Percentiles rank a stretch among this genome's conserved stretches.
phyloP scores from a whole-genome alignment of 2,113 vertebrate species.

The Chloebia gouldiae region DNA sequence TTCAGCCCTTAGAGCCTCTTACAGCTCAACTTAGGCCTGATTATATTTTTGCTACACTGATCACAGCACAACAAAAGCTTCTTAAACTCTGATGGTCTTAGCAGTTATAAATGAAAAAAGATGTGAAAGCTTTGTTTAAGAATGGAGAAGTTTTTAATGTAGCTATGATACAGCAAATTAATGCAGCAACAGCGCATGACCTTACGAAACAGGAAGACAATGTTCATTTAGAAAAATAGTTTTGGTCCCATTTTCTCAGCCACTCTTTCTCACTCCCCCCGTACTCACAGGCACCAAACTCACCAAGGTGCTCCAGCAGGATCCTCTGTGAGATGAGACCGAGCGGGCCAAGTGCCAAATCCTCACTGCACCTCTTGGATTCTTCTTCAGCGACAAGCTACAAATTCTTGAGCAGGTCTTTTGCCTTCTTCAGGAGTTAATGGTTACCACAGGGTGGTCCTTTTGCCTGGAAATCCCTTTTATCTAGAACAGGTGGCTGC shows the following conservation, averaged over 20 bases:
- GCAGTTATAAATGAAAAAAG: background rate
- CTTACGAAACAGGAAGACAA: background rate
- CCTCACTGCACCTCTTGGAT: background rate
- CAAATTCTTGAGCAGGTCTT: background rate
- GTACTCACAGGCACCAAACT: background rate
- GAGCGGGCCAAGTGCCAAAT: background rate
- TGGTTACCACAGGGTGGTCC: accelerated
- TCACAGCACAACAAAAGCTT: background rate
- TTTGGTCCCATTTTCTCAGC: background rate
- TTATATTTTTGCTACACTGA: background rate
- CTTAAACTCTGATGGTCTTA: background rate
- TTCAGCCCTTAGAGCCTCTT: background rate
- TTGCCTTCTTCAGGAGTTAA: background rate
- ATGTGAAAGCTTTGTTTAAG: background rate
- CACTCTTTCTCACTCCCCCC: accelerated
- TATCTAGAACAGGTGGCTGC: background rate
- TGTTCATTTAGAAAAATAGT: accelerated
- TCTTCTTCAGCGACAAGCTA: background rate
- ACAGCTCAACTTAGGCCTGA: background rate
- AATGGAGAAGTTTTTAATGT: background rate
- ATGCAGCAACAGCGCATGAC: background rate
- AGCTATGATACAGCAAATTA: background rate
- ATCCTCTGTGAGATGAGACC: background rate
- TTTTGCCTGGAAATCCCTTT: background rate
- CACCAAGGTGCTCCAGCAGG: accelerated